These are phyloP conservation scores for Mesitornis unicolor DNA, from an alignment of 2,113 vertebrate genomes.

Conservation along the genomic window DNA sequence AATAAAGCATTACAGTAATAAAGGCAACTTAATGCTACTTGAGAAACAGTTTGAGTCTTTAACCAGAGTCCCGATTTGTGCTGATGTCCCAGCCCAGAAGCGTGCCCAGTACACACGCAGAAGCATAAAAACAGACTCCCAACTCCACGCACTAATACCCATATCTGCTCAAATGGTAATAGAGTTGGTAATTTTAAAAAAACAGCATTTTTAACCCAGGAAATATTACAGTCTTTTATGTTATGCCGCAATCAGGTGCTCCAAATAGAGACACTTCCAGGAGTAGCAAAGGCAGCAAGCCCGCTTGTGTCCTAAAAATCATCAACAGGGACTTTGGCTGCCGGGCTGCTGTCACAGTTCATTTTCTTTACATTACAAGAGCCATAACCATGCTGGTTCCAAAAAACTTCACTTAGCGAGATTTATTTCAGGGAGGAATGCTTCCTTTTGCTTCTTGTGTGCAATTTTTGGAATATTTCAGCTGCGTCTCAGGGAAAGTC, in stretches of 20 bases:
- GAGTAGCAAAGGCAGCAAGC: not conserved
- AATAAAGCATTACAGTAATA: not conserved
- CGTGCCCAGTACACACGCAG: not conserved
- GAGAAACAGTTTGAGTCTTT: not conserved
- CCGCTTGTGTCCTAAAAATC: not conserved
- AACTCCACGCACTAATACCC: not conserved
- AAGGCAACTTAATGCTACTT: not conserved
- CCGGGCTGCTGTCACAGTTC: not conserved
- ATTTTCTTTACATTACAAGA: not conserved
- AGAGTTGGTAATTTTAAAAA: not conserved
- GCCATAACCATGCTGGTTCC: rapidly evolving
- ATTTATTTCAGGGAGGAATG: not conserved
- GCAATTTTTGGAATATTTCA: not conserved
- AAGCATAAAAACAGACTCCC: not conserved
- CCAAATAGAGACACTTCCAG: not conserved
- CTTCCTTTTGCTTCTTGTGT: not conserved
- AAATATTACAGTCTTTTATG: not conserved
- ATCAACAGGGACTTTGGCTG: not conserved
- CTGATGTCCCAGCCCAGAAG: not conserved
- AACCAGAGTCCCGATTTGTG: not conserved
- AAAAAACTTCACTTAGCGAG: not conserved
- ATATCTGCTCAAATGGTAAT: rapidly evolving
- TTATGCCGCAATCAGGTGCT: not conserved
- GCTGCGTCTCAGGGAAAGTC: not conserved
- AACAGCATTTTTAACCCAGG: not conserved